A percentile compares a stretch with the other conserved stretches of the same genome.
Conservation (phyloP, 2,113 vertebrate genomes). For the Rhineura floridana region DNA sequence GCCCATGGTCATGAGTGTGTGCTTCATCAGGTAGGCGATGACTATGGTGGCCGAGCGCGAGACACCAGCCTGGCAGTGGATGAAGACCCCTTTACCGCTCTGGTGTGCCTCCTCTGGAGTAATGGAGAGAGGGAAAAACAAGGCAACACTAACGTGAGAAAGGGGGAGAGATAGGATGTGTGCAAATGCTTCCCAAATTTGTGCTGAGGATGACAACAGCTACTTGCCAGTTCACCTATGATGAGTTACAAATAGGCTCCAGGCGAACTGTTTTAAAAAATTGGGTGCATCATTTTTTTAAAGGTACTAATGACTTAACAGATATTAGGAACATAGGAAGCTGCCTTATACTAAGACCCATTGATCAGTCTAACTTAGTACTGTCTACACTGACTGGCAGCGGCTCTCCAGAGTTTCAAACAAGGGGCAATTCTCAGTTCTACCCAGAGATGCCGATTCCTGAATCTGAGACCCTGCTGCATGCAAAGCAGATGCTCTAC, state of each 20-base stretch:
- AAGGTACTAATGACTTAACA: background rate
- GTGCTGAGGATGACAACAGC: too few relatives aligned
- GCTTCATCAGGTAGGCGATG: conserved; percentile 89
- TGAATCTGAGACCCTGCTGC: background rate
- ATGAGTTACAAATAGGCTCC: background rate
- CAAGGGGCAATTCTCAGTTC: too few relatives aligned
- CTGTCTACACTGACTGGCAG: too few relatives aligned
- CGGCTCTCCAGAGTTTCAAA: background rate
- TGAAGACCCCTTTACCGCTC: conserved; percentile 81
- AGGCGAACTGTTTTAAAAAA: background rate
- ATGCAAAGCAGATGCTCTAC: background rate
- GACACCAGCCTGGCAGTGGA: conserved; percentile 88
- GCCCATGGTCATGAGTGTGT: conserved; percentile 88
- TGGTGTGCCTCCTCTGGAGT: conserved; percentile 86
- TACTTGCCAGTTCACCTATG: background rate
- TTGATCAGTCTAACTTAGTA: too few relatives aligned
- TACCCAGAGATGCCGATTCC: background rate
- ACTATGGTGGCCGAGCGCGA: conserved; percentile 86
- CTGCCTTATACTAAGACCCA: too few relatives aligned
- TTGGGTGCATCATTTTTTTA: background rate
- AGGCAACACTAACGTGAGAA: background rate
- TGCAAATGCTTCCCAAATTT: too few relatives aligned
- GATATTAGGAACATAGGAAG: too few relatives aligned
- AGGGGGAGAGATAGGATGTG: background rate
- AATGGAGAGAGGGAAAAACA: rapidly evolving